Evolutionary conservation across 2,888 invertebrate species (phyloP), one percentile per base, ranked within the genome.

Genomic region (Tetranychus truncatus): DNA sequence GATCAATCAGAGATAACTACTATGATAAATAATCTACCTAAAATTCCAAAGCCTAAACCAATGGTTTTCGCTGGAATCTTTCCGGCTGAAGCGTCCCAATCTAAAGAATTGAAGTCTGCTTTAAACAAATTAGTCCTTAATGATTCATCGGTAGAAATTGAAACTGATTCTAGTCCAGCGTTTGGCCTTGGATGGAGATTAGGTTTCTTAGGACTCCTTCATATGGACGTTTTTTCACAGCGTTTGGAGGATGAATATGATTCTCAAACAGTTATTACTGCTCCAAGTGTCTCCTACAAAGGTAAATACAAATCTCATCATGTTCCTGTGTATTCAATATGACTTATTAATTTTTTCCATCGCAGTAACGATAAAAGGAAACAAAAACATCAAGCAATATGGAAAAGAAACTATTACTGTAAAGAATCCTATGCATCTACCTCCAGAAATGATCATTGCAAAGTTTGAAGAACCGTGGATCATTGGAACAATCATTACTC

Each of bases 81-180:
- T 84, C 96, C 97, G 0, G 86, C 89, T 73, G 93, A 95, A 82
- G 92, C 94, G 81, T 90, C 92, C 0, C 90, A 94, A 81, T 89
- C 90, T 81, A 81, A 87, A 0, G 85, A 85, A 75, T 84, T 95
- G 20, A 86, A 89, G 80, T 87, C 85, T 80, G 92, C 97, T 15
- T 89, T 99, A 75, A 92, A 93, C 77, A 93, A 93, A 83, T 85
- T 99, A 72, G 87, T 88, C n/a, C 85, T 99, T 67, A 99, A 95
- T 83, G 97, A 99, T 84, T 90, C 92, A 7, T 94, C 92, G 76
- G 95, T 97, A 6, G 86, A 88, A n/a, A 85, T 93, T 6, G 85
- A 85, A 66, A 82, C 88, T 20, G 95, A 95, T 84, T 88, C 89
- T 6, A 92, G 84, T 80, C 82, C 83, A 6, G 84, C 84, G 0